phyloP scores from a whole-genome alignment of 2,888 invertebrate species.

The Atrina japonica region DNA sequence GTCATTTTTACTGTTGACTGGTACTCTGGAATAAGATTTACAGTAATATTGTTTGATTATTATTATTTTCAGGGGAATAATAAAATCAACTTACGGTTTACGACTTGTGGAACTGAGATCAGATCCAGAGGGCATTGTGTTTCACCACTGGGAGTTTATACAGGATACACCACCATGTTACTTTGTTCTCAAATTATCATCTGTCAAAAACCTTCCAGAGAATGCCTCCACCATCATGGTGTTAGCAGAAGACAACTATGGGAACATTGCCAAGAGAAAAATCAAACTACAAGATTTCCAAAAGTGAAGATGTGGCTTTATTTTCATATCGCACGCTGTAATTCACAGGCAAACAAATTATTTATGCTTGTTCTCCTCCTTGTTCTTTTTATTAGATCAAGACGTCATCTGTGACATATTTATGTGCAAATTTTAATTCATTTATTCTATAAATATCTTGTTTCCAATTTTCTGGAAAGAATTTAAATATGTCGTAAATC shows the following conservation, averaged over 20 bases:
- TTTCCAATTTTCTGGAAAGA: too few relatives aligned
- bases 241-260: slow-evolving; percentile 72
- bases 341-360: too few relatives aligned
- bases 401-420: too few relatives aligned
- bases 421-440: too few relatives aligned
- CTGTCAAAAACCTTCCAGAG: slow-evolving; percentile 63
- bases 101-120: slow-evolving; percentile 76
- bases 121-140: slow-evolving; percentile 76
- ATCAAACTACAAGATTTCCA: slow-evolving; percentile 68
- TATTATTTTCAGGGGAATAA: slow-evolving; percentile 49
- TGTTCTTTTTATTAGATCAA: too few relatives aligned
- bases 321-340: too few relatives aligned
- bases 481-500: too few relatives aligned
- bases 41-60: neutral
- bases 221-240: slow-evolving; percentile 66
- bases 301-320: too few relatives aligned
- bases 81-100: slow-evolving; percentile 68
- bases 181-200: slow-evolving; percentile 67
- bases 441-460: too few relatives aligned
- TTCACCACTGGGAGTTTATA: slow-evolving; percentile 79
- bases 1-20: too few relatives aligned
- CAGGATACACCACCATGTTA: slow-evolving; percentile 69
- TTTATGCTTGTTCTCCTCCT: too few relatives aligned
- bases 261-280: slow-evolving; percentile 76
- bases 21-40: neutral